Evolutionary conservation across 2,113 vertebrate genomes (phyloP).

Genomic region (Neodon shergylaensis): DNA sequence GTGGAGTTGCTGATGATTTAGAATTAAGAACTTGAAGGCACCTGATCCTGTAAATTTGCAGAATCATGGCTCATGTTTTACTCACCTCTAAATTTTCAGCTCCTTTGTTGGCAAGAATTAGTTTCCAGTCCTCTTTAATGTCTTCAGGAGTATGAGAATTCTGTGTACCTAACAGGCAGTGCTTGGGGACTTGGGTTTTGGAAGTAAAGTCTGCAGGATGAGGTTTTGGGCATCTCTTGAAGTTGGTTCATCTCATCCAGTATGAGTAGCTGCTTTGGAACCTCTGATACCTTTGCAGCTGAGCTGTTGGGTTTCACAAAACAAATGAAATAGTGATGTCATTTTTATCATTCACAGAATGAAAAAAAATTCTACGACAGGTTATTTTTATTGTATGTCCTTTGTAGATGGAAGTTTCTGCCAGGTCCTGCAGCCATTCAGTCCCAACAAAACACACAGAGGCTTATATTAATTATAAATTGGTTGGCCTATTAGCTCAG

Average conservation of each 20-base stretch:
- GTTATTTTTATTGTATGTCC: background rate
- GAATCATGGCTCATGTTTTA: accelerated
- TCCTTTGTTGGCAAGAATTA: background rate
- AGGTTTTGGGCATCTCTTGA: background rate
- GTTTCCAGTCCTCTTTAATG: background rate
- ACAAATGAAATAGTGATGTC: background rate
- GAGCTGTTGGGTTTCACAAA: background rate
- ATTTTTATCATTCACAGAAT: background rate
- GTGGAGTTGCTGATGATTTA: accelerated
- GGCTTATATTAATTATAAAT: too few species aligned
- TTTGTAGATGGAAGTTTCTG: too few species aligned
- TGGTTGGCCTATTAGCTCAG: too few species aligned
- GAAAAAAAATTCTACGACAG: background rate
- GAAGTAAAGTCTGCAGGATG: too few species aligned
- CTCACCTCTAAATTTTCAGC: background rate
- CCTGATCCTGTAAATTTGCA: background rate
- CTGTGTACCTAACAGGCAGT: background rate
- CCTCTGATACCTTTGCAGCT: background rate
- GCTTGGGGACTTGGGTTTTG: background rate
- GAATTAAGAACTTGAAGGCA: accelerated
- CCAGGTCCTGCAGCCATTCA: too few species aligned
- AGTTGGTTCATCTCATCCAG: background rate
- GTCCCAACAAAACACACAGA: too few species aligned
- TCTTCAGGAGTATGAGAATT: background rate
- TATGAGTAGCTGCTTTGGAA: background rate